Evolutionary conservation across 2,797 vertebrate genomes (phyloP), one percentile per base, ranked within the genome.

Genomic region (Pteropus rufus): DNA sequence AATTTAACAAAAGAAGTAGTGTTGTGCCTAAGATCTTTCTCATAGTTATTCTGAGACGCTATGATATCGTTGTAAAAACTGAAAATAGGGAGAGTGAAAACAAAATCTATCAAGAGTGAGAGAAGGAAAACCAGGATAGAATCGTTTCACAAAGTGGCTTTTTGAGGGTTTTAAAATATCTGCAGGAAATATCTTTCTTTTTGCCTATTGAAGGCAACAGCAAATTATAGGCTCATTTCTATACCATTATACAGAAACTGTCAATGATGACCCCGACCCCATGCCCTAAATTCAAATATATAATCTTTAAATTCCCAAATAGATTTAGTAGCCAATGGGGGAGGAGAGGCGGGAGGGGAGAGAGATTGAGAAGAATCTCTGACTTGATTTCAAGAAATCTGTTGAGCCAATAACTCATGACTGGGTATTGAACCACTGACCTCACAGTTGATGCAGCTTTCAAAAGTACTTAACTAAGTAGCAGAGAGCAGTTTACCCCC

Each of bases 391-490:
- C 60, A 26, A 64, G 87, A 64, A 52, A 34, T 81, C 4, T 84
- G 56, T 49, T 87, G 92, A 85, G 52, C 73, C 76, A 41, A 18
- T 79, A 79, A 46, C 64, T 75, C 64, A 46, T 65, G 85, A 70
- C 62, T 92, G 52, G 24, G 6, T 90, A n/a, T 94, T 84, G 64
- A 97, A 85, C 91, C 60, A 3, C 46, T 93, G 88, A 94, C 94
- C 93, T 91, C 52, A 44, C 7, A 77, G 79, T 76, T 90, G 95
- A 90, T 93, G 60, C 36, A 75, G 89, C 72, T 94, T 96, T 96
- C 96, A 75, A 86, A 96, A 95, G 80, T 96, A 60, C 85, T 97
- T 96, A 90, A 95, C 93, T 95, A 94, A 89, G 92, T 96, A 93
- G 80, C 56, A 36, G 65, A 75, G 83, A 96, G 84, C 70, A 95